Evolutionary conservation across 2,113 vertebrate species (phyloP), one percentile per base, ranked within the genome.

Genomic region (Rhinogobius similis): DNA sequence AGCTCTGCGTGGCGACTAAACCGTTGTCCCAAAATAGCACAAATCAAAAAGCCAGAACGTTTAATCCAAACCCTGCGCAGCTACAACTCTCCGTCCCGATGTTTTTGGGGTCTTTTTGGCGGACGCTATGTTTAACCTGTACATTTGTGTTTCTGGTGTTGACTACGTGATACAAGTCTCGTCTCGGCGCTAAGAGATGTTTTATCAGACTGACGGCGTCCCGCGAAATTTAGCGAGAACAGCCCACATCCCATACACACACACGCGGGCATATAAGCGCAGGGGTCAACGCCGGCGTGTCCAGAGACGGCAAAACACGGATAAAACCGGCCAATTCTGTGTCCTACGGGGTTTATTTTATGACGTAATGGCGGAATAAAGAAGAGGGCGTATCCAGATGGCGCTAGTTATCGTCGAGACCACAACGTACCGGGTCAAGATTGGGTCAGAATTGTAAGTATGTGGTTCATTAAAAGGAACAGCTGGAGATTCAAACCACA

Each of bases 101-200:
- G n/a, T 23, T 52, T 9, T 8, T 1, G 4, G 2, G 3, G 10
- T 26, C 3, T 55, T 26, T 27, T 27, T 58, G 29, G 8, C 4
- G 27, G 29, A 36, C 58, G 18, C 27, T 3, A 4, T 38, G 58
- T 72, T 23, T 41, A 20, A 43, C 66, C 39, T 62, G 65, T 73
- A 68, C 23, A 50, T 67, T 7, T 53, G 61, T 67, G 65, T 76
- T 20, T 11, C 58, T 58, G 68, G 39, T 85, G 62, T 73, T 81
- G 78, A 83, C 77, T 65, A 68, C 13, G 86, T 88, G 89, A 52
- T 61, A 89, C 26, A 87, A 75, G 41, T 88, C 16, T 36, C 81
- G 63, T 1, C 14, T 65, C 78, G 27, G 70, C 62, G 83, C 84
- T 84, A 84, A 87, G 81, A 86, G 86, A 81, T 88, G 86, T 88